Conservation (phyloP, 2,888 invertebrate genomes). For the Tupiocoris notatus region DNA sequence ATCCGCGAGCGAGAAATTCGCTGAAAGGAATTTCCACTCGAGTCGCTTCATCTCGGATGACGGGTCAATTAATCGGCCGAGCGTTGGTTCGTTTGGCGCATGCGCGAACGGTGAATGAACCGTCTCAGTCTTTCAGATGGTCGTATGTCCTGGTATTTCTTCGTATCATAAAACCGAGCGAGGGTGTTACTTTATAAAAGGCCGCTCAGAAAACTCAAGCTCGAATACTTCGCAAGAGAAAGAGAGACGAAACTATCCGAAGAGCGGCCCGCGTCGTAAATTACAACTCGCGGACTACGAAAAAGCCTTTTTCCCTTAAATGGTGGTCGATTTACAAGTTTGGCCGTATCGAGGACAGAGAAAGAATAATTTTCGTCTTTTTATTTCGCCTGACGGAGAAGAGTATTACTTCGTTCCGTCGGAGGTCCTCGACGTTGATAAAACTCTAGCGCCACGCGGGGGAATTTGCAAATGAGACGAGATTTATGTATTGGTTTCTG, state of each 20-base stretch:
- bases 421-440: constrained; percentile 24
- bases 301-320: constrained; percentile 39
- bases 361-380: constrained; percentile 25
- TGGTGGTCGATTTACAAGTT: constrained; percentile 38
- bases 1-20: neutral
- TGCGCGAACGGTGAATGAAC: constrained; percentile 13
- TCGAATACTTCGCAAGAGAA: neutral
- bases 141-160: too few species aligned
- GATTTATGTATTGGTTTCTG: constrained; percentile 33
- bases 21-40: neutral
- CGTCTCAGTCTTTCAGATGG: too few species aligned
- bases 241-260: neutral
- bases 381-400: constrained; percentile 27
- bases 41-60: constrained; percentile 3
- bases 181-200: neutral
- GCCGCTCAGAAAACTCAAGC: neutral
- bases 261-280: constrained; percentile 17
- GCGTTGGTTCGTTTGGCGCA: neutral
- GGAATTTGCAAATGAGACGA: constrained; percentile 37
- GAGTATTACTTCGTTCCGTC: neutral
- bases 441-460: constrained; percentile 34
- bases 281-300: constrained; percentile 26
- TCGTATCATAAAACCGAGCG: constrained; percentile 15
- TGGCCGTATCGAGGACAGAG: constrained; percentile 35
- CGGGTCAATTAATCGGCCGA: constrained; percentile 3